Evolutionary conservation across 2,797 vertebrate genomes (phyloP).

Genomic region (Chaetodon trifasciatus): DNA sequence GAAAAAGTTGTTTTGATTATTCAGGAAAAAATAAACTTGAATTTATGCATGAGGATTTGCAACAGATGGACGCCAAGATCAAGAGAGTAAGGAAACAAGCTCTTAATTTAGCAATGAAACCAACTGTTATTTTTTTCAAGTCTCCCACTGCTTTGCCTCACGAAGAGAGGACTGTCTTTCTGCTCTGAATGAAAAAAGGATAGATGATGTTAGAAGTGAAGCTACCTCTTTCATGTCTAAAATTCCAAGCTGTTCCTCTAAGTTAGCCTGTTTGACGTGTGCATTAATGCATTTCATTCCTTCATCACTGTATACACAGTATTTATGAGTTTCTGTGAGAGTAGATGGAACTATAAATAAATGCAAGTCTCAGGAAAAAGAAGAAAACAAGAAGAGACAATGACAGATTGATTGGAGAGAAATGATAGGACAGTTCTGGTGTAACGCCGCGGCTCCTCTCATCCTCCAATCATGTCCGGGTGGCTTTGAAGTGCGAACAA

Average conservation of each 20-base stretch:
- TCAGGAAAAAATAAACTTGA: neutral
- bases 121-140: neutral
- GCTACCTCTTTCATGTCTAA: neutral
- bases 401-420: constrained; percentile 55
- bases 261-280: neutral
- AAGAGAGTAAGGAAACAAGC: neutral
- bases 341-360: constrained; percentile 27
- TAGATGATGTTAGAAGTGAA: neutral
- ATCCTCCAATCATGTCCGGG: constrained; percentile 53
- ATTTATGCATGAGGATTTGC: neutral
- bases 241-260: neutral
- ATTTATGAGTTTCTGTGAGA: constrained; percentile 4
- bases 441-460: constrained; percentile 21
- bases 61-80: constrained; percentile 12
- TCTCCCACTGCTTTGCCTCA: constrained; percentile 27
- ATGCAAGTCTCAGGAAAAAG: neutral
- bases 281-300: neutral
- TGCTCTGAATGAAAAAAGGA: neutral
- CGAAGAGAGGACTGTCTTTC: neutral
- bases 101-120: constrained; percentile 19
- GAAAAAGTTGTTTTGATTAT: neutral
- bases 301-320: neutral
- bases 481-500: constrained; percentile 71
- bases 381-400: constrained; percentile 21
- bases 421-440: constrained; percentile 47